Evolutionary conservation across 2,797 vertebrate genomes (phyloP).

Genomic region (Sitta carolinensis): DNA sequence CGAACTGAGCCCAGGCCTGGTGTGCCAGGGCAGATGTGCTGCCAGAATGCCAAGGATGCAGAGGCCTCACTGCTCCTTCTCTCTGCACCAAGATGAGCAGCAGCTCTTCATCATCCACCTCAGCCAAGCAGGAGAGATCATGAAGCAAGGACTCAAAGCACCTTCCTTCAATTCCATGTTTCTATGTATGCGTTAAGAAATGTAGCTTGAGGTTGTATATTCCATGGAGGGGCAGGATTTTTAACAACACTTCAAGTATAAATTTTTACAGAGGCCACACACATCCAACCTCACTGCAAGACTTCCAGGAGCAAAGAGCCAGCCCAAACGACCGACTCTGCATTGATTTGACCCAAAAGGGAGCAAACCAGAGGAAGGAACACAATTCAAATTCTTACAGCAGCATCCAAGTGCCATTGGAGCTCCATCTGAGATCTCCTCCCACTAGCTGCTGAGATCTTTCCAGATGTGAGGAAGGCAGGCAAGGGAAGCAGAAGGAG

Average conservation of each 20-base stretch:
- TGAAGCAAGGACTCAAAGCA: neutral
- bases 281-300: neutral
- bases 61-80: neutral
- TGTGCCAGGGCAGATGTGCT: fast-evolving
- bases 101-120: neutral
- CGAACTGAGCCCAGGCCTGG: neutral
- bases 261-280: neutral
- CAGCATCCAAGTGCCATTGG: neutral
- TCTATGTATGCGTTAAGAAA: neutral
- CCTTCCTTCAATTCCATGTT: neutral
- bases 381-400: fast-evolving
- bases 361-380: neutral
- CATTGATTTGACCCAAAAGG: neutral
- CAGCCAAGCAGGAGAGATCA: neutral
- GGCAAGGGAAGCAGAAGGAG: neutral
- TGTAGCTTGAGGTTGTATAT: neutral
- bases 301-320: neutral
- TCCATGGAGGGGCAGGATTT: neutral
- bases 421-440: neutral
- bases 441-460: neutral
- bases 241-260: neutral
- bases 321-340: neutral
- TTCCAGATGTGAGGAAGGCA: neutral
- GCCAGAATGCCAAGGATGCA: neutral
- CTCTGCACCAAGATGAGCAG: neutral